These are phyloP conservation scores for Micromesistius poutassou DNA, from an alignment of 2,797 vertebrate genomes.

Conservation along the genomic window DNA sequence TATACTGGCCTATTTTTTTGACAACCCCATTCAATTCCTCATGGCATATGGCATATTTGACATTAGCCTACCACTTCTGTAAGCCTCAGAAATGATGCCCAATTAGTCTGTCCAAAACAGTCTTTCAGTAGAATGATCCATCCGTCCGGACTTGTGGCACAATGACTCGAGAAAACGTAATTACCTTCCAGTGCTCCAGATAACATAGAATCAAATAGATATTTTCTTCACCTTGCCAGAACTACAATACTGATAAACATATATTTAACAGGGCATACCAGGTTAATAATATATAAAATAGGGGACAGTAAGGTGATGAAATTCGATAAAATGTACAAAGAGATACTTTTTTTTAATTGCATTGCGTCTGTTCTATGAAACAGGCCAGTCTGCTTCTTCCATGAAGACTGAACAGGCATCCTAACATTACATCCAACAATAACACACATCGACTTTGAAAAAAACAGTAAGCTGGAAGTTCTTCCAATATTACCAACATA, in stretches of 20 bases:
- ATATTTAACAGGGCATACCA: neutral
- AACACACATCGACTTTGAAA: neutral
- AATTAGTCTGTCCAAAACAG: neutral
- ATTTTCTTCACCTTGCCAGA: neutral
- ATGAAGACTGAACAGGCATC: neutral
- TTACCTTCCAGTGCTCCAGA: neutral
- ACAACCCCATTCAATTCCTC: neutral
- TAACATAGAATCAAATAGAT: neutral
- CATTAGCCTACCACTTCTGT: neutral
- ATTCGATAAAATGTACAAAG: neutral
- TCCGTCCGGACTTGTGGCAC: neutral
- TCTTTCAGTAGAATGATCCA: neutral
- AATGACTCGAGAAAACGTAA: neutral
- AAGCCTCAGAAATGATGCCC: neutral
- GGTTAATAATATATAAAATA: neutral
- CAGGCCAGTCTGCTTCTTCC: neutral
- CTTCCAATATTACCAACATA: neutral
- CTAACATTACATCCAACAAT: neutral
- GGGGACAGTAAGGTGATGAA: neutral
- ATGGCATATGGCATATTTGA: neutral
- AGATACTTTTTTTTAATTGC: neutral
- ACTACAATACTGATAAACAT: neutral
- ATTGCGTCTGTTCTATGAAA: neutral
- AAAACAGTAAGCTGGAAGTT: neutral
- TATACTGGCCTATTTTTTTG: conserved; percentile 1